Evolutionary conservation across 2,113 vertebrate species (phyloP).

Genomic region (Numenius arquata): DNA sequence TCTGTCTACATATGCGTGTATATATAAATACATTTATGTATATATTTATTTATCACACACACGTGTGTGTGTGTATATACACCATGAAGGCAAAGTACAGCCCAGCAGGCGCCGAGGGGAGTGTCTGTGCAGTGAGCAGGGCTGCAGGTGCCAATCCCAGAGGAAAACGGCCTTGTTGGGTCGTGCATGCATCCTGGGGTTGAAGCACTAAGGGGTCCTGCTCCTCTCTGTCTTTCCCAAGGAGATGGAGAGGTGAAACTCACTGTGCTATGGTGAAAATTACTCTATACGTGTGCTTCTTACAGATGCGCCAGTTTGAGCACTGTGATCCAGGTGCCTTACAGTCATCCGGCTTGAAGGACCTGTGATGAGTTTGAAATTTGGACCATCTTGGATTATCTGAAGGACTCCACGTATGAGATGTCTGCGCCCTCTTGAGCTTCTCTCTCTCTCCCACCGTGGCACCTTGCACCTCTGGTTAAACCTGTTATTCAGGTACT

Average conservation of each 20-base stretch:
- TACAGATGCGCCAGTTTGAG: neutral
- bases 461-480: neutral
- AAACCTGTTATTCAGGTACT: conserved; percentile 15
- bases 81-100: accelerated
- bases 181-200: accelerated
- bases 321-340: neutral
- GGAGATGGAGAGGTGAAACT: neutral
- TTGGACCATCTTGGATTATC: neutral
- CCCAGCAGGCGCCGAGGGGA: neutral
- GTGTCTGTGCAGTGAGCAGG: neutral
- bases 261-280: neutral
- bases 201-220: neutral
- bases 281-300: neutral
- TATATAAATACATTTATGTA: accelerated
- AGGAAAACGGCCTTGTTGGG: neutral
- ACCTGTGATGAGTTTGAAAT: neutral
- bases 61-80: accelerated
- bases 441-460: neutral
- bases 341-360: neutral
- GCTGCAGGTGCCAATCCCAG: neutral
- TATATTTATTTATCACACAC: accelerated
- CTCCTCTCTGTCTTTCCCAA: neutral
- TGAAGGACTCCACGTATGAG: neutral
- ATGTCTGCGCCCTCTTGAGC: neutral
- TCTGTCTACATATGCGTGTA: accelerated